These are phyloP conservation scores for Esox masquinongy DNA, from an alignment of 2,797 vertebrate species.

Conservation along the genomic window DNA sequence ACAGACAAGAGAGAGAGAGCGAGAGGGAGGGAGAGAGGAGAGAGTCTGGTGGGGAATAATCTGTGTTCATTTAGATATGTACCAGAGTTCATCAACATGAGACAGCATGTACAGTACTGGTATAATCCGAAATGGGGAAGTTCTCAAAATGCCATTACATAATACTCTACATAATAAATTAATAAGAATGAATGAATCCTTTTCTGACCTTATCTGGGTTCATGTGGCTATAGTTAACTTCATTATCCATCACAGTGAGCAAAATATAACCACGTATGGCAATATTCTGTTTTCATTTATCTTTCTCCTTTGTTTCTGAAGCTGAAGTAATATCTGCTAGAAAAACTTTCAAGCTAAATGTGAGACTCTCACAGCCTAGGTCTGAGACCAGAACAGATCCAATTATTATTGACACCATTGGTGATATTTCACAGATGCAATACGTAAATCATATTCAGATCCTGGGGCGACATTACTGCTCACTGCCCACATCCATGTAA, in stretches of 20 bases:
- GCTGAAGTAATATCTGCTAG: too few species aligned
- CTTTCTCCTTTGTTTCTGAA: too few species aligned
- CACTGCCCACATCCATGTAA: too few species aligned
- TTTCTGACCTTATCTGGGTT: background rate
- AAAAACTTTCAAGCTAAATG: too few species aligned
- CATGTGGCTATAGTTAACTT: background rate
- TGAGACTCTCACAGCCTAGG: too few species aligned
- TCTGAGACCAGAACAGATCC: background rate
- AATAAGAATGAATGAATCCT: background rate
- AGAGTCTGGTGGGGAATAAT: background rate
- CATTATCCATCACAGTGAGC: background rate
- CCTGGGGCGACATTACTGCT: background rate
- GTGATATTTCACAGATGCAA: too few species aligned
- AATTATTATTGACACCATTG: too few species aligned
- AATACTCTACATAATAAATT: too few species aligned
- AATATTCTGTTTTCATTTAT: too few species aligned
- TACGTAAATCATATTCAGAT: too few species aligned
- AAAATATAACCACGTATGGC: too few species aligned
- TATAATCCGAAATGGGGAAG: background rate
- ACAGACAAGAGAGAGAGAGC: slow-evolving; percentile 42
- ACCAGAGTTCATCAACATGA: background rate
- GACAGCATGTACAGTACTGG: background rate
- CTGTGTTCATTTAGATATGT: background rate
- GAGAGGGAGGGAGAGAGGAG: background rate
- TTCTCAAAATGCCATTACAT: background rate